phyloP scores from a whole-genome alignment of 2,797 vertebrate species.

The Tinamus major region DNA sequence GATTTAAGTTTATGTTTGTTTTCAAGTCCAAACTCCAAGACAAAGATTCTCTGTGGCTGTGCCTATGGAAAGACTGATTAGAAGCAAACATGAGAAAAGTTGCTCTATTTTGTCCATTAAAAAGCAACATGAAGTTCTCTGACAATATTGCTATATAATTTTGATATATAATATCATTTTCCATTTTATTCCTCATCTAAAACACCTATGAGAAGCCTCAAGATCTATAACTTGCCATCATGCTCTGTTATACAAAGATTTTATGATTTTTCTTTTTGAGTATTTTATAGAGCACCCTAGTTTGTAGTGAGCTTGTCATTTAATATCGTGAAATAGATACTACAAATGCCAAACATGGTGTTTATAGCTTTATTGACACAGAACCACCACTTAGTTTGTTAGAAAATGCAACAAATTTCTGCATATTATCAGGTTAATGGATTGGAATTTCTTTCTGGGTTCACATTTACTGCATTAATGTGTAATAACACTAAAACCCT shows the following conservation, averaged over 20 bases:
- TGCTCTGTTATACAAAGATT: not conserved
- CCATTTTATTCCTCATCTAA: not conserved
- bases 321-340: not conserved
- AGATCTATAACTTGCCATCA: not conserved
- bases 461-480: slow-evolving; percentile 5
- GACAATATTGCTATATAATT: not conserved
- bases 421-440: slow-evolving; percentile 28
- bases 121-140: not conserved
- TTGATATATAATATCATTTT: not conserved
- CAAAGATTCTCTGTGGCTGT: not conserved
- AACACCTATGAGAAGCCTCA: not conserved
- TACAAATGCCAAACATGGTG: not conserved
- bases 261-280: not conserved
- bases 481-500: slow-evolving; percentile 15
- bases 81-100: not conserved
- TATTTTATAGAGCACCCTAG: not conserved
- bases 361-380: not conserved
- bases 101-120: not conserved
- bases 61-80: not conserved
- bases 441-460: not conserved
- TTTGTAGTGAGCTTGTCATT: not conserved
- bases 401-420: slow-evolving; percentile 16
- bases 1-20: not conserved
- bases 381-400: not conserved
- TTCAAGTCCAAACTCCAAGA: not conserved